Percentiles rank a stretch among this genome's conserved stretches.
These are phyloP conservation scores for Ailurus styani DNA, from an alignment of 2,113 vertebrate species.

Conservation along the genomic window DNA sequence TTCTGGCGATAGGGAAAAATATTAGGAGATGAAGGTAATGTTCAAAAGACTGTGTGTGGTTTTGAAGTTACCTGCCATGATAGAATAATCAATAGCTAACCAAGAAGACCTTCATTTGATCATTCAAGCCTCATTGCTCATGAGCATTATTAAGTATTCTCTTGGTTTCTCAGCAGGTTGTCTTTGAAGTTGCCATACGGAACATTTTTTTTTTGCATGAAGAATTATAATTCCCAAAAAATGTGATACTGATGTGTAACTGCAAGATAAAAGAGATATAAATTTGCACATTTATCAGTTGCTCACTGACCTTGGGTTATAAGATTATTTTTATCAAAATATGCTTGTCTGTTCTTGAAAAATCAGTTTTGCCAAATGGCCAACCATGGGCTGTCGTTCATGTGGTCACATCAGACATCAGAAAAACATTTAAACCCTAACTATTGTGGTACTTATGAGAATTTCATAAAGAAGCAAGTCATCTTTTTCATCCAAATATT, in stretches of 20 bases:
- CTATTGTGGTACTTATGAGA: neutral
- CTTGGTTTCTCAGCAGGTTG: slow-evolving; percentile 38
- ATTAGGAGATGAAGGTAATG: slow-evolving; percentile 2
- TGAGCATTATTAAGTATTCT: slow-evolving; percentile 61
- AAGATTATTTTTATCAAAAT: slow-evolving; percentile 9
- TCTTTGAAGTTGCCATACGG: slow-evolving; percentile 53
- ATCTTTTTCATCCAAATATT: neutral
- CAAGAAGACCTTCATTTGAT: slow-evolving; percentile 48
- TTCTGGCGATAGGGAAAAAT: neutral
- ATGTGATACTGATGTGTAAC: neutral
- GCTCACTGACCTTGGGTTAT: neutral
- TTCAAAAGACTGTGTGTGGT: slow-evolving; percentile 34
- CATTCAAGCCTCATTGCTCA: slow-evolving; percentile 33
- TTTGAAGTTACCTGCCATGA: slow-evolving; percentile 51
- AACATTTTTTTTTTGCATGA: slow-evolving; percentile 52
- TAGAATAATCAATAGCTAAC: slow-evolving; percentile 59
- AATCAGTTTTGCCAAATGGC: neutral
- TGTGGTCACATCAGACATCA: neutral
- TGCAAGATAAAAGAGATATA: neutral
- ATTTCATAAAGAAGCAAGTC: neutral
- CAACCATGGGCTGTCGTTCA: neutral
- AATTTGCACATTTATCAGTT: neutral
- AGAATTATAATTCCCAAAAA: slow-evolving; percentile 35
- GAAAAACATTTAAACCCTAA: neutral
- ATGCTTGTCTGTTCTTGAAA: neutral